These are phyloP conservation scores for Spodoptera frugiperda DNA, from an alignment of 1,140 invertebrate species.

Conservation along the genomic window DNA sequence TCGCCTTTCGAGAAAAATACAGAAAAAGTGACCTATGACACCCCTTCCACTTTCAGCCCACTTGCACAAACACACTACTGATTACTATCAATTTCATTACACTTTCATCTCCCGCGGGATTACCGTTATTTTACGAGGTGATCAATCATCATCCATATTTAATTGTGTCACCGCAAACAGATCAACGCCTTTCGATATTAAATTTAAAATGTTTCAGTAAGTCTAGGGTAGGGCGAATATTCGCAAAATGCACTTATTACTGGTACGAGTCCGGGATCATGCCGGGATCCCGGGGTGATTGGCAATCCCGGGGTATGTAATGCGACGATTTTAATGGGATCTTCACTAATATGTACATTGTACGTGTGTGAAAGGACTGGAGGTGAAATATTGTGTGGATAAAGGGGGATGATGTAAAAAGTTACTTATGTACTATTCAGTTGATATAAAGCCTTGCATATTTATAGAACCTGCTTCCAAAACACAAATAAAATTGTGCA, in stretches of 20 bases:
- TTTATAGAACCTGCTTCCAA: no score
- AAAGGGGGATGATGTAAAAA: neutral
- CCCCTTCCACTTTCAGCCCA: no score
- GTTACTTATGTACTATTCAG: no score
- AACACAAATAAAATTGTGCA: no score
- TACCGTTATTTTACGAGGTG: conserved; percentile 13
- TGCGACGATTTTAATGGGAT: conserved; percentile 66
- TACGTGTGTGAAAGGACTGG: conserved; percentile 19
- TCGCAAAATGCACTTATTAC: conserved; percentile 73
- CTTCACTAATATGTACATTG: conserved; percentile 41
- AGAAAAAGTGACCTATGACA: no score
- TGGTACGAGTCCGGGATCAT: conserved; percentile 55
- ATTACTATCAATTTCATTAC: neutral
- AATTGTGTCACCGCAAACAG: conserved; percentile 30
- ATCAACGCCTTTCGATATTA: conserved; percentile 18
- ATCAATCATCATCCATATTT: conserved; percentile 23
- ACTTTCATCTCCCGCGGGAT: neutral
- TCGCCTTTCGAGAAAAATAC: no score
- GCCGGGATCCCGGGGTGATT: conserved; percentile 74
- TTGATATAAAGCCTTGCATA: no score
- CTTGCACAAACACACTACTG: no score
- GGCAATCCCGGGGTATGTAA: conserved; percentile 66
- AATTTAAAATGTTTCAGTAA: conserved; percentile 40
- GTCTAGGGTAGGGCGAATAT: conserved; percentile 47
- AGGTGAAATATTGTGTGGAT: neutral